Conservation (phyloP, 2,113 vertebrate genomes). For the Clarias gariepinus region DNA sequence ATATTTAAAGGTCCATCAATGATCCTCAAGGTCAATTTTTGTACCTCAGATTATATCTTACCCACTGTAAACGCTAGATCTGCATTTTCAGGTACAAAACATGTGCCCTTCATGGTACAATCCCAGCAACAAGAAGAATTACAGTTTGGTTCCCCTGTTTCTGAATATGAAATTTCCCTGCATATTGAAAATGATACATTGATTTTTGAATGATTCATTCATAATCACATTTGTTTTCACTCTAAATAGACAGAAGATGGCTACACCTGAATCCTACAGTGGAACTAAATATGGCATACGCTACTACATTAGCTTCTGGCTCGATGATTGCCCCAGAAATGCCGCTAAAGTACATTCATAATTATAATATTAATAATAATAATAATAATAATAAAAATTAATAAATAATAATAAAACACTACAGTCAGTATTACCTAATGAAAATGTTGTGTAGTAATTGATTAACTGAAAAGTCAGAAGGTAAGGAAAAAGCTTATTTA, state of each 20-base stretch:
- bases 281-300: slow-evolving; percentile 14
- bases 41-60: neutral
- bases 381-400: neutral
- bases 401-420: neutral
- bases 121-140: slow-evolving; percentile 10
- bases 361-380: neutral
- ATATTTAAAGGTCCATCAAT: neutral
- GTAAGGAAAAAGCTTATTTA: slow-evolving; percentile 24
- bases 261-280: neutral
- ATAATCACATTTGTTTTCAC: neutral
- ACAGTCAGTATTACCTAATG: slow-evolving; percentile 5
- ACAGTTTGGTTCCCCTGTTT: neutral
- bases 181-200: slow-evolving; percentile 19
- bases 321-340: neutral
- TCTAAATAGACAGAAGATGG: slow-evolving; percentile 4
- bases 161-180: slow-evolving; percentile 21
- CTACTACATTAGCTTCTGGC: slow-evolving; percentile 4
- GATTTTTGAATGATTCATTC: neutral
- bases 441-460: neutral
- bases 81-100: slow-evolving; percentile 8
- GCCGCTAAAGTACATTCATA: slow-evolving; percentile 8
- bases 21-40: neutral
- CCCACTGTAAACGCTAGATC: neutral
- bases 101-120: neutral
- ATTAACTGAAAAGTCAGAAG: neutral